phyloP scores from a whole-genome alignment of 2,888 invertebrate genomes.

The Ischnus inquisitorius region DNA sequence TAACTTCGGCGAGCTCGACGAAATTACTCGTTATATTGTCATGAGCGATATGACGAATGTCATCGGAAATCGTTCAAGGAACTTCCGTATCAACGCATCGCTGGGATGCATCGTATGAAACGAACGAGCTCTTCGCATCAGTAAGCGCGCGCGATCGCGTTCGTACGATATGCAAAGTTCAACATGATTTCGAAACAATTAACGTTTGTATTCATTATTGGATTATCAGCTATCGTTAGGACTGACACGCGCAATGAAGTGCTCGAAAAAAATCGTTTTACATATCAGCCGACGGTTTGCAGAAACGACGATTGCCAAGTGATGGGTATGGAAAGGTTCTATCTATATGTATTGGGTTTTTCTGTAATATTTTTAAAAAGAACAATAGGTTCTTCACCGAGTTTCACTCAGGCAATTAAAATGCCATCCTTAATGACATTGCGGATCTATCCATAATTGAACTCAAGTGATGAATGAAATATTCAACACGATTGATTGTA shows the following conservation, averaged over 20 bases:
- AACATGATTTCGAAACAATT: slow-evolving; percentile 43
- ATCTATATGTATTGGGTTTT: background rate
- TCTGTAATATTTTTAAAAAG: background rate
- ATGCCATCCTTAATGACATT: no score
- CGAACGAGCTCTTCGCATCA: slow-evolving; percentile 16
- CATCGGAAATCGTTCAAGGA: slow-evolving; percentile 59
- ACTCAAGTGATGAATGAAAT: background rate
- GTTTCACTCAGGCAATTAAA: background rate
- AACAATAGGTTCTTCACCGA: background rate
- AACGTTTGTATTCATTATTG: slow-evolving; percentile 44
- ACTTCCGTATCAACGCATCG: slow-evolving; percentile 40
- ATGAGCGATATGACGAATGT: background rate
- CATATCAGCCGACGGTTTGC: slow-evolving; percentile 44
- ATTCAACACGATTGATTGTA: background rate
- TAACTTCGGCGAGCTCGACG: background rate
- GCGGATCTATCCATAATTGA: background rate
- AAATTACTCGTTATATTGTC: slow-evolving; percentile 29
- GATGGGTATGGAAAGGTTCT: slow-evolving; percentile 44
- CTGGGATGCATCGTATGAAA: slow-evolving; percentile 6
- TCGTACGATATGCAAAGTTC: background rate
- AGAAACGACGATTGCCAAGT: slow-evolving; percentile 49
- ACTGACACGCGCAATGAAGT: slow-evolving; percentile 28
- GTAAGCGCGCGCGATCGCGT: slow-evolving; percentile 14
- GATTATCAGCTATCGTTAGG: slow-evolving; percentile 17
- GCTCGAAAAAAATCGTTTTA: slow-evolving; percentile 46